Evolutionary conservation across 2,888 invertebrate genomes (phyloP).

Genomic region (Platynereis dumerilii): DNA sequence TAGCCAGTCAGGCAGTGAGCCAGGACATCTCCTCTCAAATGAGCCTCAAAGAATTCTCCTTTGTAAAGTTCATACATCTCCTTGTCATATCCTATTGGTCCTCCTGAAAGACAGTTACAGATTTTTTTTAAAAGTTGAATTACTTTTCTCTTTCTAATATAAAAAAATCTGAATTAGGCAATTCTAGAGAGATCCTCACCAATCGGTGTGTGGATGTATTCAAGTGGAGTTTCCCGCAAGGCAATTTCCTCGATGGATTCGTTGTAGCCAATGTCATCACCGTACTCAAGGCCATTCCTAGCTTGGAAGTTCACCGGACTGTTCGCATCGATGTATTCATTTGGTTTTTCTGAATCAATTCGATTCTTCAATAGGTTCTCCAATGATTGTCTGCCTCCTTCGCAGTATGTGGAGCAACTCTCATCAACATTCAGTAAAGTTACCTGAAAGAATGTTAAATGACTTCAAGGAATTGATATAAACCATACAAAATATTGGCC

Average conservation of each 20-base stretch:
- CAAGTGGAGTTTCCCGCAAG: not conserved
- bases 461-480: too few relatives aligned
- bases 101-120: too few relatives aligned
- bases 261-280: conserved; percentile 53
- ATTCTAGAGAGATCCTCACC: conserved; percentile 5
- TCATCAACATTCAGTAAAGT: not conserved
- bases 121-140: too few relatives aligned
- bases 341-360: conserved; percentile 31
- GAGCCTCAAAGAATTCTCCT: not conserved
- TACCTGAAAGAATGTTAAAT: too few relatives aligned
- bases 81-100: not conserved
- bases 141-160: too few relatives aligned
- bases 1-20: not conserved
- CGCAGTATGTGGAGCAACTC: not conserved
- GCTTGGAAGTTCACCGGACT: conserved; percentile 46
- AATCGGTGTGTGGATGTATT: conserved; percentile 11
- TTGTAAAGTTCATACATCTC: conserved; percentile 3
- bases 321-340: conserved; percentile 40
- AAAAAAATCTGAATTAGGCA: too few relatives aligned
- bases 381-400: not conserved
- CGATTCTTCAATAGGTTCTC: conserved; percentile 9
- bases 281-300: conserved; percentile 49
- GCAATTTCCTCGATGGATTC: conserved; percentile 40
- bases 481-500: too few relatives aligned
- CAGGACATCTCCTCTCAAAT: not conserved